Percentiles rank a stretch among this genome's conserved stretches.
Evolutionary conservation across 1,140 invertebrate genomes (phyloP).

Genomic region (Eumaeus atala): DNA sequence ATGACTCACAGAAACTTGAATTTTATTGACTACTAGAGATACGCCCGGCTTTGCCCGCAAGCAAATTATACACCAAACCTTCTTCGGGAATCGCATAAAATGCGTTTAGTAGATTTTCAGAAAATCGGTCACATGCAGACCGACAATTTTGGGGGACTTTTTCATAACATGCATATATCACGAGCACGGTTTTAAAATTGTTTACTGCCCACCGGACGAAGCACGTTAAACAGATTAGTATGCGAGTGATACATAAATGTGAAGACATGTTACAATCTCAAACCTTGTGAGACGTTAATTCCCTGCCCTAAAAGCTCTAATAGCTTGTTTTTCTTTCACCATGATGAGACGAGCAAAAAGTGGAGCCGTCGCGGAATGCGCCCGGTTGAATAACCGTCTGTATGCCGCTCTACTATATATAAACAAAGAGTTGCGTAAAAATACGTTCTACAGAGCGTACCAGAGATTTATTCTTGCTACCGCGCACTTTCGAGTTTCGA

Average conservation of each 20-base stretch:
- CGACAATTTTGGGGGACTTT: no score
- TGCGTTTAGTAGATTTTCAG: no score
- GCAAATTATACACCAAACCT: background rate
- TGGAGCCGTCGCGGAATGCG: constrained; percentile 65
- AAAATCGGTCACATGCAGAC: no score
- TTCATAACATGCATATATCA: background rate
- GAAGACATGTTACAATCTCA: constrained; percentile 21
- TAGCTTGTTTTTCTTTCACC: constrained; percentile 61
- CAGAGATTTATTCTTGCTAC: constrained; percentile 65
- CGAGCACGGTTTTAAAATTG: background rate
- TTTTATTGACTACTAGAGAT: no score
- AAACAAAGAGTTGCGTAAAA: constrained; percentile 72
- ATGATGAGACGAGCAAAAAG: constrained; percentile 59
- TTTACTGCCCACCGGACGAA: no score
- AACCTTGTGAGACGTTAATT: constrained; percentile 58
- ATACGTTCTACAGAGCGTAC: constrained; percentile 61
- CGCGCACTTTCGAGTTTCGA: constrained; percentile 53
- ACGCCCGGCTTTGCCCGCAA: background rate
- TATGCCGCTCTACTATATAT: constrained; percentile 61
- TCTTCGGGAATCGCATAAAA: no score
- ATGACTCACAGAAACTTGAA: no score
- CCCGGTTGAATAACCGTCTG: constrained; percentile 69
- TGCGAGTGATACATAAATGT: background rate
- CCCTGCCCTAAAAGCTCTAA: constrained; percentile 63
- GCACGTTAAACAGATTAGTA: constrained; percentile 11